Conservation (phyloP, 2,797 vertebrate genomes). For the Hydrophis major region DNA sequence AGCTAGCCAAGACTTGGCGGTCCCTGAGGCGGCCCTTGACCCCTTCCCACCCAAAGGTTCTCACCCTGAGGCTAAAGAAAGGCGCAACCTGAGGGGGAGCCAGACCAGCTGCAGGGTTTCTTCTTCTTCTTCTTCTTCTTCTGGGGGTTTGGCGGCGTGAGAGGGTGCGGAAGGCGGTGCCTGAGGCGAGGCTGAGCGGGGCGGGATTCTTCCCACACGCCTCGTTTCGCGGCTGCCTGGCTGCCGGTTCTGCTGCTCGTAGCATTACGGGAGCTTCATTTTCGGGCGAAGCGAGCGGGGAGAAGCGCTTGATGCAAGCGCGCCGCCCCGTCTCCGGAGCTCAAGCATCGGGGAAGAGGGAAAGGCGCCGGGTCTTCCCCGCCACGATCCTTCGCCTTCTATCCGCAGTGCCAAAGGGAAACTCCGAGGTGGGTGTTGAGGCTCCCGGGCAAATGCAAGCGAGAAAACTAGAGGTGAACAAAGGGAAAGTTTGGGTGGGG, state of each 20-base stretch:
- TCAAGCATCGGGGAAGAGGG: not conserved
- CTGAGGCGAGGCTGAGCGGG: not conserved
- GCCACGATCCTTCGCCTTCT: not conserved
- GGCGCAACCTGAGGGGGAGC: not conserved
- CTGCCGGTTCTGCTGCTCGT: not conserved
- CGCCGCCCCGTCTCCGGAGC: not conserved
- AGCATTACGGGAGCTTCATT: not conserved
- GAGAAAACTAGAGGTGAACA: not conserved
- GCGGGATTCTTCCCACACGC: not conserved
- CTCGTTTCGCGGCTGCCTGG: not conserved
- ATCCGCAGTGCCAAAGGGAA: not conserved
- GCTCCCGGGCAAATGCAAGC: not conserved
- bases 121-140: too few species aligned
- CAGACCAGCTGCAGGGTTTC: not conserved
- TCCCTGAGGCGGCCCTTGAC: not conserved
- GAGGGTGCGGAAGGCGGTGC: constrained; percentile 2
- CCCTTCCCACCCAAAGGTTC: not conserved
- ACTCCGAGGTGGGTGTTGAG: not conserved
- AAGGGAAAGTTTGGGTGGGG: constrained; percentile 8
- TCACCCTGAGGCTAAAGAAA: too few species aligned
- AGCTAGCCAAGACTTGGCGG: not conserved
- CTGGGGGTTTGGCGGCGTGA: not conserved
- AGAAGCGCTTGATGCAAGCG: not conserved
- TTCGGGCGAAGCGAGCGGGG: not conserved
- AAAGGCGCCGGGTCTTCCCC: not conserved